Evolutionary conservation across 2,113 vertebrate genomes (phyloP), one percentile per base, ranked within the genome.

Genomic region (Tympanuchus pallidicinctus): DNA sequence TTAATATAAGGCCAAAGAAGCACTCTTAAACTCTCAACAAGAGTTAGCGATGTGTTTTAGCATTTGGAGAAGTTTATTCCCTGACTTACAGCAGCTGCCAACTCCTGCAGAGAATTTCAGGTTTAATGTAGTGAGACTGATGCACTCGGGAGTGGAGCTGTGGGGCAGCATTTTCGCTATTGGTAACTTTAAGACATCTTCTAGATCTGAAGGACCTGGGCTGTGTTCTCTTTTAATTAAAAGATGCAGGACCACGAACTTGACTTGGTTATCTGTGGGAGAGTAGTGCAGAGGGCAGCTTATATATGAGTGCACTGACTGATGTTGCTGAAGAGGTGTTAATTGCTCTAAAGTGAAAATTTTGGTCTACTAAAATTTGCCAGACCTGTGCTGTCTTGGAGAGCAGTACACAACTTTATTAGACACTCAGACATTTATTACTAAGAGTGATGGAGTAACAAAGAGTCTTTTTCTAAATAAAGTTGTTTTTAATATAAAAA

Each of bases 101-200:
- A 24, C 8, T 82, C 43, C 50, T 79, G 6, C 14, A 80, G 50
- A 80, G 63, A 16, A 14, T 67, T 91, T 73, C 8, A 9, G 40
- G 21, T 66, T 91, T 54, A 48, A 19, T 91, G 66, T 66, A 87
- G 78, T 90, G 78, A 87, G n/a, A 28, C 28, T 5, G 1, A 86
- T 82, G n/a, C 34, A 84, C 84, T 74, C 88, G 78, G 30, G 66
- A 63, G 74, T 69, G 86, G 90, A 86, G 57, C 83, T 89, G 61
- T 83, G 3, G 1, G 1, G 48, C 89, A 93, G 32, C 8, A 3
- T 70, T 93, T 87, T 92, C 42, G 45, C 0, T 82, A 11, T 28
- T 40, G 21, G 28, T 82, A 76, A 54, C 40, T n/a, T 61, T 21
- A 45, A 45, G 81, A 30, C 4, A 11, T 52, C 17, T 83, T 63